Evolutionary conservation across 1,140 invertebrate genomes (phyloP), one percentile per base, ranked within the genome.

Genomic region (Halesus radiatus): DNA sequence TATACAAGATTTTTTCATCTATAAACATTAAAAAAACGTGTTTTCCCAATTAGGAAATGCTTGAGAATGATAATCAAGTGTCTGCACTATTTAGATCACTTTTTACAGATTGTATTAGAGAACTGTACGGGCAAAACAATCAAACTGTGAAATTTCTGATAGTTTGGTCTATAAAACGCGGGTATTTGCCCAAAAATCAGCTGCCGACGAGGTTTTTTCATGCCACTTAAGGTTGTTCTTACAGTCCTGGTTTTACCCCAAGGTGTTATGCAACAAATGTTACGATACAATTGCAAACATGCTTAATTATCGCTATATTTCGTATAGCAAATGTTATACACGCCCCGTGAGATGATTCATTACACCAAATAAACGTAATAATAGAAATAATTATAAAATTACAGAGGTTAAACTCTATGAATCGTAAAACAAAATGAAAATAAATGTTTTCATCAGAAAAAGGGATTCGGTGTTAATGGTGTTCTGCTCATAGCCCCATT

Each of bases 201-300:
- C n/a, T n/a, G 64, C 37, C 13, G 15, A 13, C 37, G 16, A 68
- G 20, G 32, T 68, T 68, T 68, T 68, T 37, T 37, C 20, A 68
- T 32, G 8, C 29, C 8, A 15, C 22, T 16, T 37, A 26, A 68
- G 29, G 64, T 68, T 68, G 20, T 68, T n/a, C 32, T 68, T 22
- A 29, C 23, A 37, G 8, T 32, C 13, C 6, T 68, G 64, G 64
- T 68, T 68, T 68, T 68, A 68, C 64, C 64, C 64, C n/a, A 68
- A 68, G 64, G 64, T 45, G 20, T 68, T 68, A 68, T 68, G 64
- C 18, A 68, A 20, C 18, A 68, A 37, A 37, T 68, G 22, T 68
- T 66, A 29, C 22, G 62, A 16, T 15, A 29, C 16, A 29, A 66
- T n/a, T 32, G 29, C n/a, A 20, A 66, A 32, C 18, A 29, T 66